Base-by-base conservation (phyloP, 2,113 vertebrate genomes). In the Proteles cristata region DNA sequence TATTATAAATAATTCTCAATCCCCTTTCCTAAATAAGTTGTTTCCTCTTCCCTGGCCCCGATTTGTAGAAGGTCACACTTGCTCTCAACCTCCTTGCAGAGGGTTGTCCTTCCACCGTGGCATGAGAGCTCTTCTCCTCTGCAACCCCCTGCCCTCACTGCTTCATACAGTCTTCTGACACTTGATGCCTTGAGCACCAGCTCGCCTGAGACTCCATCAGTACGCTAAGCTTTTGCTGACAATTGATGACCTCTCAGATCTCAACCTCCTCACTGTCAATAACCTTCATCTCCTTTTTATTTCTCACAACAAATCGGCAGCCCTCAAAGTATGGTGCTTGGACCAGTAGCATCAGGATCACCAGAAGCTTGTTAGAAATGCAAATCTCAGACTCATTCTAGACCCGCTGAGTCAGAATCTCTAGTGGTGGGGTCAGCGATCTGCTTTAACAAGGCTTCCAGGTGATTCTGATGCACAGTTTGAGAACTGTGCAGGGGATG, bases 311-410 rank as follows among this genome's bases (percentile, higher is more conserved):
- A 74, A 86, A 35, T 15, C 50, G 39, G 23, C 50, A 55, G 26
- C 25, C 93, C 71, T 81, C 39, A 88, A 84, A 84, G 35, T 11
- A 21, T 61, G 31, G 6, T 74, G 83, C 9, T 96, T 74, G 26
- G 43, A 48, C 39, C 16, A 31, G 28, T 5, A 55, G 26, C 61
- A 79, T 79, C 28, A 69, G 23, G 12, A 79, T 35, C 23, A 48
- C 45, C 73, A 61, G n/a, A 86, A 92, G 94, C 43, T 48, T 63
- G 23, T 63, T 63, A 96, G n/a, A 63, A 74, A 82, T 55, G 33
- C 7, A 53, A 48, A 82, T 95, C 69, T 81, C 66, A 35, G 50
- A 10, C 17, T 55, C 7, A 81, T 21, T n/a, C 25, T 53, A 68
- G 79, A 89, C 14, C 23, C 58, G 9, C 76, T 33, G 55, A 88